phyloP scores from a whole-genome alignment of 1,140 invertebrate genomes.

The Aleiodes sp. region DNA sequence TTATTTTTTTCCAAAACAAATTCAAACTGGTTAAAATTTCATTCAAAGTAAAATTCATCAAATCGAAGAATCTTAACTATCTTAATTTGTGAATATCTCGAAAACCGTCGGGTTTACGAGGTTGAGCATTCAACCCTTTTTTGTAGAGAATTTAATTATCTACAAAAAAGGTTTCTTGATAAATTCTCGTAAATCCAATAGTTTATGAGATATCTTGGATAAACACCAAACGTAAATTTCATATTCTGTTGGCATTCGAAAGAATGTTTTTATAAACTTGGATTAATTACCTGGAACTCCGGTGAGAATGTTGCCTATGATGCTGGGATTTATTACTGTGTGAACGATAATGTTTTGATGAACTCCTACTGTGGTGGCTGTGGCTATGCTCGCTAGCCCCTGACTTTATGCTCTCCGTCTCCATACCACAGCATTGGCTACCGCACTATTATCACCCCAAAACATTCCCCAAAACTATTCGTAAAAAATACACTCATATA shows the following conservation, averaged over 20 bases:
- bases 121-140: too few species aligned
- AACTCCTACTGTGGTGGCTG: slow-evolving; percentile 57
- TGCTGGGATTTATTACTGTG: slow-evolving; percentile 56
- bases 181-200: too few species aligned
- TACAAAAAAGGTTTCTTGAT: too few species aligned
- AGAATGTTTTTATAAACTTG: background rate
- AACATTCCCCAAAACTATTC: slow-evolving; percentile 43
- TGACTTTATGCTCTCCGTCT: slow-evolving; percentile 65
- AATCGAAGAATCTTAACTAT: too few species aligned
- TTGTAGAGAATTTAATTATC: too few species aligned
- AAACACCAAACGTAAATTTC: slow-evolving; percentile 9
- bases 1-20: slow-evolving; percentile 12
- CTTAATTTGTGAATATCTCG: too few species aligned
- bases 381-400: slow-evolving; percentile 65
- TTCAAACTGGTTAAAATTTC: too few species aligned
- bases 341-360: slow-evolving; percentile 58
- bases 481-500: background rate
- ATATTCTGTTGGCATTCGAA: background rate
- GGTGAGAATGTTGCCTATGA: slow-evolving; percentile 63
- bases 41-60: too few species aligned
- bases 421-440: slow-evolving; percentile 61
- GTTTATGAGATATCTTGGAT: too few species aligned
- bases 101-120: too few species aligned
- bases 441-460: slow-evolving; percentile 48
- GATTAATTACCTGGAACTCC: slow-evolving; percentile 57